Evolutionary conservation across 1,140 invertebrate species (phyloP).

Genomic region (Procambarus clarkii): DNA sequence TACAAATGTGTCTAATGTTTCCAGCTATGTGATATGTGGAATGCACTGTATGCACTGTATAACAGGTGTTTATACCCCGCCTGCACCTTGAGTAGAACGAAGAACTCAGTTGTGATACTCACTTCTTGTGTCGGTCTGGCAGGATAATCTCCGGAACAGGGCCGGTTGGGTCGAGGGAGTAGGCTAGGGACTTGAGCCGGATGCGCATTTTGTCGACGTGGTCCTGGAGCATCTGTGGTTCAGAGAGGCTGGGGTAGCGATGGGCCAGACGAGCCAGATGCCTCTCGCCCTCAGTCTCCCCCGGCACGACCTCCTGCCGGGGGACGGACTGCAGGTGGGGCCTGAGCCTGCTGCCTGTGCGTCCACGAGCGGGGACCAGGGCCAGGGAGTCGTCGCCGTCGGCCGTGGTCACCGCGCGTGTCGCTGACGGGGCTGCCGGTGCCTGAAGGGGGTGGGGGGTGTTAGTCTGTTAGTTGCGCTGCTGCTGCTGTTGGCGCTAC

Average conservation of each 20-base stretch:
- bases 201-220: slow-evolving; percentile 72
- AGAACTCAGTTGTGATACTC: neutral
- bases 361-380: slow-evolving; percentile 23
- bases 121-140: slow-evolving; percentile 58
- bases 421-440: slow-evolving; percentile 10
- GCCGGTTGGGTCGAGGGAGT: slow-evolving; percentile 71
- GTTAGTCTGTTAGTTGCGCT: slow-evolving; percentile 50
- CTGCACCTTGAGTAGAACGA: too few relatives aligned
- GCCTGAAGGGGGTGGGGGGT: slow-evolving; percentile 40
- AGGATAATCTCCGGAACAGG: slow-evolving; percentile 71
- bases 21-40: too few relatives aligned
- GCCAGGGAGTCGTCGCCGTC: slow-evolving; percentile 23
- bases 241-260: slow-evolving; percentile 70
- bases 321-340: slow-evolving; percentile 28
- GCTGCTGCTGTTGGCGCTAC: neutral
- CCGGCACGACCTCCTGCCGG: neutral
- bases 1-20: too few relatives aligned
- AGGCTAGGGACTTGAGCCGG: slow-evolving; percentile 69
- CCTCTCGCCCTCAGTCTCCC: slow-evolving; percentile 62
- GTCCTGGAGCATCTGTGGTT: slow-evolving; percentile 72
- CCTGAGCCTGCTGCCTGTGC: slow-evolving; percentile 1
- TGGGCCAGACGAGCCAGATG: slow-evolving; percentile 56
- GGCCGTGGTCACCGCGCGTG: neutral
- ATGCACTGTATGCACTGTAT: too few relatives aligned
- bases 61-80: too few relatives aligned